Percentiles rank a stretch among this genome's conserved stretches.
These are phyloP conservation scores for Anoura caudifer DNA, from an alignment of 2,113 vertebrate genomes.

Conservation along the genomic window DNA sequence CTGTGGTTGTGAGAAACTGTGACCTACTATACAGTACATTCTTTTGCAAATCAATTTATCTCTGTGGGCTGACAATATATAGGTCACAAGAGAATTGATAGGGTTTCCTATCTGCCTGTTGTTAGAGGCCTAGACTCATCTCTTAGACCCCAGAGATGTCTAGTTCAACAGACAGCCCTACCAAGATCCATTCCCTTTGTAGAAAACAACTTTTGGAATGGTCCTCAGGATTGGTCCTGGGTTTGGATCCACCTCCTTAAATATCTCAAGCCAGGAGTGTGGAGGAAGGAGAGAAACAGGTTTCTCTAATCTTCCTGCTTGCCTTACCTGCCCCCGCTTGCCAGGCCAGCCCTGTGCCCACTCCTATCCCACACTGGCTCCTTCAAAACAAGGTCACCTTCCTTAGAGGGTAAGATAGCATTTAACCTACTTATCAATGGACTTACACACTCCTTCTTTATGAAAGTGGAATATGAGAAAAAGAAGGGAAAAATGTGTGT, in stretches of 20 bases:
- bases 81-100: not conserved
- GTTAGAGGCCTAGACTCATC: not conserved
- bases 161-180: not conserved
- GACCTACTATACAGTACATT: not conserved
- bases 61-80: not conserved
- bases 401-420: not conserved
- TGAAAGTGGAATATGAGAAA: not conserved
- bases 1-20: not conserved
- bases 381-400: not conserved
- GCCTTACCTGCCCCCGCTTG: not conserved
- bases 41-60: constrained; percentile 7
- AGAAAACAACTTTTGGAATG: not conserved
- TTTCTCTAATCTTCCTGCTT: not conserved
- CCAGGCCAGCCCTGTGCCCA: not conserved
- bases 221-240: not conserved
- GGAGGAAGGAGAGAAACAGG: constrained; percentile 12
- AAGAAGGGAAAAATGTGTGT: not conserved
- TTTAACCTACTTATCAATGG: not conserved
- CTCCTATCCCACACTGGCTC: not conserved
- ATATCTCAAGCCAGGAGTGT: not conserved
- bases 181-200: not conserved
- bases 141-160: not conserved
- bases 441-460: not conserved
- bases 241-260: not conserved
- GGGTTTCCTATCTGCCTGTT: not conserved